Base-by-base conservation (phyloP, 2,888 invertebrate genomes). In the Drosophila glabriapex region DNA sequence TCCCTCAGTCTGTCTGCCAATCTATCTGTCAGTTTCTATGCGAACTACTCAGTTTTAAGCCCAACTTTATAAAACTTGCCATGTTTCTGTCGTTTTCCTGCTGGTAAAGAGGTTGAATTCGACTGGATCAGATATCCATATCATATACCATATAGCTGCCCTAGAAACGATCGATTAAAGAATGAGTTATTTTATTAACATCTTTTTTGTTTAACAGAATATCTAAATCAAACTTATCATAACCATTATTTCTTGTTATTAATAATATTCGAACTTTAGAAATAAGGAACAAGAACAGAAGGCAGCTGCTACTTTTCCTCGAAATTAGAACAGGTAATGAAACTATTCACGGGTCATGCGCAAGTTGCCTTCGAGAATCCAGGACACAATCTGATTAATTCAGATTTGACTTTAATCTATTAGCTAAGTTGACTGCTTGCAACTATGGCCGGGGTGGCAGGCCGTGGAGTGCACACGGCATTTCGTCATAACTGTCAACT, bases 401-500 rank as follows among this genome's bases (percentile, higher is more conserved):
- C 7, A 16, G 29, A 31, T 39, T 35, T 19, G 25, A 35, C 12
- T 43, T 46, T 39, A 68, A 64, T 54, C 28, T 49, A 19, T 35
- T 55, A 25, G n/a, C 33, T 12, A 39, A 37, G 12, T 22, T 49
- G 4, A 16, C 12, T 10, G 33, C 31, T 19, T 37, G 3, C 55
- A 43, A 22, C 66, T 25, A 25, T 0, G 43, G 43, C 3, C 5
- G 12, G 43, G 5, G 43, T 12, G 22, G 43, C 22, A 9, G 53
- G 43, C 56, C 64, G 69, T 52, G 79, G 66, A 63, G 63, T 28
- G 62, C 50, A 46, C 80, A 81, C 68, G 80, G 31, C 77, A 77
- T 85, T 73, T 70, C 83, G 78, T 85, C 90, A 79, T 82, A 82
- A 83, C 75, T 89, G 90, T 88, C 88, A 88, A 80, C 82, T 83